Conservation (phyloP, 2,113 vertebrate species). For the Sus scrofa region T2T-Sscrofa CM000813.6:39186001-39186500, state of each 20-base stretch:
- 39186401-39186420: not conserved
- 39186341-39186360: not conserved
- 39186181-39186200: not conserved
- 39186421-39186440: not conserved
- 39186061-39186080: not conserved
- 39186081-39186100: not conserved
- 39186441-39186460: not conserved
- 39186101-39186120: not conserved
- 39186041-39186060: not conserved
- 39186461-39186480: not conserved
- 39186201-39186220: not conserved
- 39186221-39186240: not conserved
- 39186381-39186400: not conserved
- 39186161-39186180: not conserved
- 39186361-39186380: not conserved
- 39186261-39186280: not conserved
- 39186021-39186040: not conserved
- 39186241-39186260: not conserved
- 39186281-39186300: not conserved
- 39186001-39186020: not conserved
- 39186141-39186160: not conserved
- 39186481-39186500: not conserved
- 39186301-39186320: not conserved
- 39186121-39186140: not conserved
- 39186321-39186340: not conserved